Conservation (phyloP, 2,113 vertebrate genomes). For the Diadophis punctatus region DNA sequence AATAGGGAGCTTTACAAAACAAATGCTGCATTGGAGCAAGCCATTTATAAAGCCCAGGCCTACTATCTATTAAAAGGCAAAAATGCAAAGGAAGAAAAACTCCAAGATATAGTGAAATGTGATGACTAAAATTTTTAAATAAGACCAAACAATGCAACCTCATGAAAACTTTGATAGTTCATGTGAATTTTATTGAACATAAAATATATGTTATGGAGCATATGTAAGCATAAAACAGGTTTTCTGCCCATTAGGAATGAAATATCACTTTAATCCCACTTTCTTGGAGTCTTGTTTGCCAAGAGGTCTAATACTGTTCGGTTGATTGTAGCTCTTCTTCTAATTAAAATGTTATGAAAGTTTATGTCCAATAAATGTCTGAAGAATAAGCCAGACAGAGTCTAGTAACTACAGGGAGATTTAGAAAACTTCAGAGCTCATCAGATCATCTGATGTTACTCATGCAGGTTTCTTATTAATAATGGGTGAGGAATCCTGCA, state of each 20-base stretch:
- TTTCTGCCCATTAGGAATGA: background rate
- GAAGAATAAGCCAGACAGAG: background rate
- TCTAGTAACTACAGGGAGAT: background rate
- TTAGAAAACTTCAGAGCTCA: background rate
- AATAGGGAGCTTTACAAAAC: background rate
- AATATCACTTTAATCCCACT: constrained; percentile 5
- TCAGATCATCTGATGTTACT: background rate
- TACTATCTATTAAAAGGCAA: background rate
- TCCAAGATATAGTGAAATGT: background rate
- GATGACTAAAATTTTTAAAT: background rate
- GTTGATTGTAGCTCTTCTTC: background rate
- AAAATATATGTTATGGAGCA: background rate
- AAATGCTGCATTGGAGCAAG: background rate
- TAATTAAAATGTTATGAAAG: constrained; percentile 11
- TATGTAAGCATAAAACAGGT: background rate
- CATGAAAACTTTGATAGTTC: background rate
- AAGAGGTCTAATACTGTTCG: background rate
- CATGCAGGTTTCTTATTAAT: background rate
- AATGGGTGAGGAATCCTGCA: background rate
- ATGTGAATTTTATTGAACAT: background rate
- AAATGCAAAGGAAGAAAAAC: background rate
- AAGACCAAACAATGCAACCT: background rate
- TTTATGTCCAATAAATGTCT: constrained; percentile 6
- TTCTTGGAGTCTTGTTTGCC: constrained; percentile 3
- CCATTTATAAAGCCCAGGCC: background rate